phyloP scores from a whole-genome alignment of 2,797 vertebrate genomes.

The Trematomus bernacchii region DNA sequence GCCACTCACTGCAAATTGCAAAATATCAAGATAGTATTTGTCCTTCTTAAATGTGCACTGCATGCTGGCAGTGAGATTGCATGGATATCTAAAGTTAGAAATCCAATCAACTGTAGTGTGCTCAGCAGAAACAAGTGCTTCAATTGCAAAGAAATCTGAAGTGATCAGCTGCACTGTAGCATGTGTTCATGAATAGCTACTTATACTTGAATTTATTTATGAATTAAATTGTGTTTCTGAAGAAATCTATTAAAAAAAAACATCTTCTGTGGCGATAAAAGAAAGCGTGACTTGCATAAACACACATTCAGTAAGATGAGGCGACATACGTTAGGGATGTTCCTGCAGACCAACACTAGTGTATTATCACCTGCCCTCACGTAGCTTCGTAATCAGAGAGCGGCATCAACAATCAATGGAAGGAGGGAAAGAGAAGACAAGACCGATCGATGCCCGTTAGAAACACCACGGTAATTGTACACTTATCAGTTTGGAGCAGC shows the following conservation, averaged over 20 bases:
- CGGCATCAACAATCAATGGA: constrained; percentile 81
- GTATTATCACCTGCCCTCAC: constrained; percentile 73
- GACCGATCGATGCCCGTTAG: constrained; percentile 79
- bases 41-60: constrained; percentile 5
- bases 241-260: neutral
- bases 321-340: constrained; percentile 22
- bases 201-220: constrained; percentile 3
- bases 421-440: constrained; percentile 75
- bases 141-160: constrained; percentile 12
- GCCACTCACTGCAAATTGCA: constrained; percentile 10
- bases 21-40: constrained; percentile 12
- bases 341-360: constrained; percentile 45
- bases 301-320: constrained; percentile 15
- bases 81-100: constrained; percentile 26
- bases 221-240: constrained; percentile 22
- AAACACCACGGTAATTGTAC: constrained; percentile 73
- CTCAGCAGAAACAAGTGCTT: constrained; percentile 10
- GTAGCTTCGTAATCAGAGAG: constrained; percentile 76
- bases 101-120: constrained; percentile 32
- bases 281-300: constrained; percentile 19
- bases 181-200: constrained; percentile 6
- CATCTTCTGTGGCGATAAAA: neutral
- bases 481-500: constrained; percentile 75
- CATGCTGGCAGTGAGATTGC: constrained; percentile 2
- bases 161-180: constrained; percentile 6